phyloP scores from a whole-genome alignment of 2,888 invertebrate genomes.

The Acholoe squamosa region DNA sequence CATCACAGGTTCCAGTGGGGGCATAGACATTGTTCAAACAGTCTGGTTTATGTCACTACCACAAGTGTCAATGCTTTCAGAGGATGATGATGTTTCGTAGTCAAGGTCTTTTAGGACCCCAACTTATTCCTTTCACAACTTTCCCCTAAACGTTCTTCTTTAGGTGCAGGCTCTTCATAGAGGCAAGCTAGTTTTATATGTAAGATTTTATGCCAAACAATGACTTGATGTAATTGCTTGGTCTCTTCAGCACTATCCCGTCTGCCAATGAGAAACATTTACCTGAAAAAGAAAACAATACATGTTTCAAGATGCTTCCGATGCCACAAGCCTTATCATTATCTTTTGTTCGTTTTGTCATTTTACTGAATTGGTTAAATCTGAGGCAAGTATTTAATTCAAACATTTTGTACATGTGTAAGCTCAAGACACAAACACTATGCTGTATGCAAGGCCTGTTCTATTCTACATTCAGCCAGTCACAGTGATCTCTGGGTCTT shows the following conservation, averaged over 20 bases:
- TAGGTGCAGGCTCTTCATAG: neutral
- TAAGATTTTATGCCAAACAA: neutral
- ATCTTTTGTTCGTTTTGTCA: no score
- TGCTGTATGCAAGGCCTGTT: no score
- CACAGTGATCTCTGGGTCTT: no score
- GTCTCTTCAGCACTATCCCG: neutral
- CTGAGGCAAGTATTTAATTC: no score
- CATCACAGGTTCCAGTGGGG: neutral
- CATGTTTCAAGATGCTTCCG: no score
- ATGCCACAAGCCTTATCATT: no score
- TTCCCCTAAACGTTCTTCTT: neutral
- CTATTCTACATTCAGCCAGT: no score
- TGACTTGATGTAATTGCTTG: neutral
- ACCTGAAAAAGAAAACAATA: constrained; percentile 3
- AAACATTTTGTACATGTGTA: no score
- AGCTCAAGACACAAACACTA: no score
- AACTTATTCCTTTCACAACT: neutral
- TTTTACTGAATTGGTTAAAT: no score
- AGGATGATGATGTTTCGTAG: neutral
- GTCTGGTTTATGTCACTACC: neutral
- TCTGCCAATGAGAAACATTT: neutral
- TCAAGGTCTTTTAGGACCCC: neutral
- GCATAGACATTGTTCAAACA: neutral
- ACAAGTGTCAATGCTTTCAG: neutral
- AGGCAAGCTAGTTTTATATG: neutral